Evolutionary conservation across 1,140 invertebrate genomes (phyloP), one percentile per base, ranked within the genome.

Genomic region (Halesus radiatus): DNA sequence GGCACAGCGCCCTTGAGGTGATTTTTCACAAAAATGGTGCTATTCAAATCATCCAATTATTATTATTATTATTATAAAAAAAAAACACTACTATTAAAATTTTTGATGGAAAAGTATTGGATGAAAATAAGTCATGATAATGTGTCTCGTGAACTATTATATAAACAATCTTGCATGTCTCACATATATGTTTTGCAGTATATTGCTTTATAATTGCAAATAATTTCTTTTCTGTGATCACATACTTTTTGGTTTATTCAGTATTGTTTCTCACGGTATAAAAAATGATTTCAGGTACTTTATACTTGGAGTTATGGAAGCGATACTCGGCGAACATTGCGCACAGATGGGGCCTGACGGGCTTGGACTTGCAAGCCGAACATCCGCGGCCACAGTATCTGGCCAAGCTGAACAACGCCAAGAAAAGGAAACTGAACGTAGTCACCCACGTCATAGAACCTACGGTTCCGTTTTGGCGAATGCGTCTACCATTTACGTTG

Each of bases 251-350:
- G n/a, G 4, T 37, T 37, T 29, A 29, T 29, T 2, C 13, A 13
- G 13, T 45, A 45, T 45, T 45, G 3, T 45, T 45, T 45, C 37
- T 45, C 70, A 66, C 23, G 37, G 10, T 16, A 66, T 66, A 26
- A 10, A 66, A 16, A 66, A 26, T 7, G n/a, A 22, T 88, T 89
- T 18, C 83, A 95, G 95, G 94, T 29, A 93, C 95, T 3, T 91
- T 96, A 80, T 98, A 97, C 89, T 87, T 98, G 83, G 98, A 99
- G 90, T 90, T 98, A 80, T 99, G 98, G 98, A 98, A 99, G 88
- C 90, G 97, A 50, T 97, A 97, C 87, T 95, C 96, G 0, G 94
- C 95, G 0, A 94, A 96, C 89, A 96, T 98, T 84, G 97, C 95
- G 1, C 96, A 98, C 87, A 91, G 94, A 54, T 98, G 96, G 96